Conservation (phyloP, 37 sponge, comb jelly and placozoan genomes). For the Ianthella basta region DNA sequence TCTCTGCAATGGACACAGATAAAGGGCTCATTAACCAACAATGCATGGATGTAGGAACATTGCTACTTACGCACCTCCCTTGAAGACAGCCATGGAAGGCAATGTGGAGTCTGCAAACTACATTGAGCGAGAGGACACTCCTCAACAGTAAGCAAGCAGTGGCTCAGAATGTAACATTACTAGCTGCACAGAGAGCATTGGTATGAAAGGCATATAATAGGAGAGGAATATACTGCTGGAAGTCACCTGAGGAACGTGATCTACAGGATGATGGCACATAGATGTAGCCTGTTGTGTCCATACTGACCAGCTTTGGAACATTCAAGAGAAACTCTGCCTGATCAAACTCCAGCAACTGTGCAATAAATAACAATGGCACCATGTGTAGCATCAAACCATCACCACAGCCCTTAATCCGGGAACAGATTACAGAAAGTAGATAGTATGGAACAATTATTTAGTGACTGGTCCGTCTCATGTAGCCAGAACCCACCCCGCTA, state of each 20-base stretch:
- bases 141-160: background rate
- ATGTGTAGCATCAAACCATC: no score
- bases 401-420: no score
- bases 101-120: conserved; percentile 72
- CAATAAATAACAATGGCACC: background rate
- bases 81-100: conserved; percentile 85
- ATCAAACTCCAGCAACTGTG: conserved; percentile 66
- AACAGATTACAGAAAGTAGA: no score
- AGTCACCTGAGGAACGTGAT: background rate
- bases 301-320: conserved; percentile 34
- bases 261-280: conserved; percentile 83
- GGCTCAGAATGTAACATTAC: background rate
- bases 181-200: no score
- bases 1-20: conserved; percentile 13
- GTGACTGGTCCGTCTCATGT: no score
- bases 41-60: no score
- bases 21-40: background rate
- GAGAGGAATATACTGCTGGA: background rate
- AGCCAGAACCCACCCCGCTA: no score
- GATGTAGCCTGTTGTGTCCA: conserved; percentile 79
- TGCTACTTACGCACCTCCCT: conserved; percentile 62
- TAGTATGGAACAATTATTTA: no score
- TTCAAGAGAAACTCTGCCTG: conserved; percentile 73
- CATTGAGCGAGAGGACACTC: background rate
- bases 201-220: background rate